Evolutionary conservation across 1,140 invertebrate species (phyloP).

Genomic region (Penaeus chinensis): DNA sequence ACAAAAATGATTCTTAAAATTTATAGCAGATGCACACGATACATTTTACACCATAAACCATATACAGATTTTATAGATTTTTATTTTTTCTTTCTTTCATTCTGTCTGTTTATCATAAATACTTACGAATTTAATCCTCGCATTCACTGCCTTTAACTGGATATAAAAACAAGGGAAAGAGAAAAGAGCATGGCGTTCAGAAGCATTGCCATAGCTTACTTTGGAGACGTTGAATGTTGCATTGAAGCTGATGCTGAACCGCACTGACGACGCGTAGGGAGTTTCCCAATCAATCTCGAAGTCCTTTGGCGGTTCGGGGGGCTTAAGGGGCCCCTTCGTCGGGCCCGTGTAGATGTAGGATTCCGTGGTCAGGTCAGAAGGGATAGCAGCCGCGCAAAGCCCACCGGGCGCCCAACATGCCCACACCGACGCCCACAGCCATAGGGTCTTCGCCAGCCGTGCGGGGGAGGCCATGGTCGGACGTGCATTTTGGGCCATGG

Average conservation of each 20-base stretch:
- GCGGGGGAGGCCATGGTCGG: too few relatives aligned
- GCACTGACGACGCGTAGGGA: slow-evolving; percentile 35
- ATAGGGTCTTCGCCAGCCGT: neutral
- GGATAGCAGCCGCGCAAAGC: slow-evolving; percentile 31
- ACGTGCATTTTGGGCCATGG: too few relatives aligned
- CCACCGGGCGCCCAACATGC: slow-evolving; percentile 7
- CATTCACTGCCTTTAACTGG: neutral
- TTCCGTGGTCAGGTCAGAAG: slow-evolving; percentile 46
- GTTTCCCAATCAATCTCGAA: slow-evolving; percentile 31
- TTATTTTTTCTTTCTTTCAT: too few relatives aligned
- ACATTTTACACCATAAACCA: too few relatives aligned
- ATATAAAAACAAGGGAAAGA: neutral
- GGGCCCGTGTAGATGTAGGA: slow-evolving; percentile 47
- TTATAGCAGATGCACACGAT: too few relatives aligned
- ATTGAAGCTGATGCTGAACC: slow-evolving; percentile 46
- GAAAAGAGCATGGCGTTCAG: neutral
- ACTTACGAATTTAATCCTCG: too few relatives aligned
- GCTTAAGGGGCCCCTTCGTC: neutral
- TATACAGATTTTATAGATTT: too few relatives aligned
- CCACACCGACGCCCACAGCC: slow-evolving; percentile 37
- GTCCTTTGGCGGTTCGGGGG: slow-evolving; percentile 32
- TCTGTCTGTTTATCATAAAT: too few relatives aligned
- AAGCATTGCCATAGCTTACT: slow-evolving; percentile 1
- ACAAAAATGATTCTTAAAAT: too few relatives aligned
- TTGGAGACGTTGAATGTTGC: slow-evolving; percentile 37